A percentile compares a stretch with the other conserved stretches of the same genome.
These are phyloP conservation scores for Caranx ignobilis DNA, from an alignment of 2,113 vertebrate species.

Conservation along the genomic window DNA sequence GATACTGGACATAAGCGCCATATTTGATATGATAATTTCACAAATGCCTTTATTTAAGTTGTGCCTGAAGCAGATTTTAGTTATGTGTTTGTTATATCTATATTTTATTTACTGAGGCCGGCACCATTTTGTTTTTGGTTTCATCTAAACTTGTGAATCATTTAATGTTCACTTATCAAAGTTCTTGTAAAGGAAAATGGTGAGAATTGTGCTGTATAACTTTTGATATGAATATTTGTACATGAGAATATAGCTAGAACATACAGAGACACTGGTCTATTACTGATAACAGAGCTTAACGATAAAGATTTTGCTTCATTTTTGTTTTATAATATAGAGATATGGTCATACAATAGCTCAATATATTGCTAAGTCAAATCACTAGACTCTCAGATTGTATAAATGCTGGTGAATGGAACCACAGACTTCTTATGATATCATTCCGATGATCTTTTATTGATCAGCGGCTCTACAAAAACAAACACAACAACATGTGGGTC, in stretches of 20 bases:
- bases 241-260: constrained; percentile 84
- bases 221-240: constrained; percentile 89
- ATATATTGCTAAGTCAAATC: constrained; percentile 73
- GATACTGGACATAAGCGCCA: constrained; percentile 83
- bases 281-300: constrained; percentile 78
- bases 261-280: constrained; percentile 81
- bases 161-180: constrained; percentile 84
- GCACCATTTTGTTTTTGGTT: constrained; percentile 77
- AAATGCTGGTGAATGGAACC: constrained; percentile 74
- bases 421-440: constrained; percentile 69
- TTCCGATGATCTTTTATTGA: constrained; percentile 47
- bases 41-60: constrained; percentile 87
- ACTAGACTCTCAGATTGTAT: constrained; percentile 80
- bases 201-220: constrained; percentile 87
- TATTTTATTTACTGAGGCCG: constrained; percentile 74
- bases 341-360: constrained; percentile 74
- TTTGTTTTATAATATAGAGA: constrained; percentile 75
- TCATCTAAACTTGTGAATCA: constrained; percentile 81
- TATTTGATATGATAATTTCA: constrained; percentile 84
- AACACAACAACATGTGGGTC: constrained; percentile 59
- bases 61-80: constrained; percentile 82
- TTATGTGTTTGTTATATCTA: constrained; percentile 74
- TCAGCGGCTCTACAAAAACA: constrained; percentile 47
- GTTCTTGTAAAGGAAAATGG: constrained; percentile 86
- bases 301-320: constrained; percentile 60